Conservation (phyloP, 1,140 invertebrate species). For the Gonioctena quinquepunctata region DNA sequence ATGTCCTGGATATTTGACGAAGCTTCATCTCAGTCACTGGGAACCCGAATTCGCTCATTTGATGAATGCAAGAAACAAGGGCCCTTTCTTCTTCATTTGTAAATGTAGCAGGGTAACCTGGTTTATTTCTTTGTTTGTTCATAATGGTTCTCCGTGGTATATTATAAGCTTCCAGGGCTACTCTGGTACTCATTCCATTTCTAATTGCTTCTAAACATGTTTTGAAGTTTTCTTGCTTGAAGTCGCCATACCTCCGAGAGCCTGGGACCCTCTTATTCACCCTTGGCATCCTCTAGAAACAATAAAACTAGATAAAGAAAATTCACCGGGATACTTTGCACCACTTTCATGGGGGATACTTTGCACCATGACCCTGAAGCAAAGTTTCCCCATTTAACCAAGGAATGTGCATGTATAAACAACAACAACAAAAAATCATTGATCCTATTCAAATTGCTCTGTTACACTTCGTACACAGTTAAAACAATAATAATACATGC, state of each 20-base stretch:
- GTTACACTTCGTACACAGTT: neutral
- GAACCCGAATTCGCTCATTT: neutral
- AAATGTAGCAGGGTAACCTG: neutral
- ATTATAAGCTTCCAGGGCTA: conserved; percentile 1
- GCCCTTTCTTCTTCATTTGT: neutral
- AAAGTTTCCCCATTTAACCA: neutral
- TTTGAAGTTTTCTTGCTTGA: neutral
- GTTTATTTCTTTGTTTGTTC: neutral
- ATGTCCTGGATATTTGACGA: neutral
- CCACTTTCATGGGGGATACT: too few species aligned
- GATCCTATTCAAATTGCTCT: neutral
- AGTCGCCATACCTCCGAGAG: conserved; percentile 5
- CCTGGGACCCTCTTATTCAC: neutral
- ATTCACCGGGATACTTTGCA: too few species aligned
- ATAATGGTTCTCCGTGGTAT: conserved; percentile 10
- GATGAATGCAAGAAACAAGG: neutral
- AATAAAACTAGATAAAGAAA: too few species aligned
- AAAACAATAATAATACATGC: neutral
- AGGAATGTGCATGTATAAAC: neutral
- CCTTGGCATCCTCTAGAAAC: too few species aligned
- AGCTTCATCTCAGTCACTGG: neutral
- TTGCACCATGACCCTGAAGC: neutral
- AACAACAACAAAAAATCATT: neutral
- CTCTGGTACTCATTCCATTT: conserved; percentile 8
- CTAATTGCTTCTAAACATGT: neutral